These are phyloP conservation scores for Mirza zaza DNA, from an alignment of 2,113 vertebrate species.

Conservation along the genomic window DNA sequence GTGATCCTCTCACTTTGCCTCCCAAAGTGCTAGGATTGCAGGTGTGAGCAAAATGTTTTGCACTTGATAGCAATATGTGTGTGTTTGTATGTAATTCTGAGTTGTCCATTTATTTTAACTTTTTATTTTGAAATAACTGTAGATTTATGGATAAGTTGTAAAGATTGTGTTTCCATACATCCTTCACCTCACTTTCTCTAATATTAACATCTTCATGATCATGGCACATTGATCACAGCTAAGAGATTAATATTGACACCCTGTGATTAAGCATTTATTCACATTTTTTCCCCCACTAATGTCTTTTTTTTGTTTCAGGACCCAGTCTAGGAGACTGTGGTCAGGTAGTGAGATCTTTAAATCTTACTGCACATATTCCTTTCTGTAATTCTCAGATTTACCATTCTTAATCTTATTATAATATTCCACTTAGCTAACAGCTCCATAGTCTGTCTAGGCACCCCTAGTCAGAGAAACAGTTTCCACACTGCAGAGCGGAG, in stretches of 20 bases:
- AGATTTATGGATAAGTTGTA: background rate
- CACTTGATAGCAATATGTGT: background rate
- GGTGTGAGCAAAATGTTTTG: background rate
- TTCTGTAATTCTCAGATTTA: background rate
- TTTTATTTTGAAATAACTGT: background rate
- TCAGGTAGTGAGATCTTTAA: background rate
- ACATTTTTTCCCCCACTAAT: background rate
- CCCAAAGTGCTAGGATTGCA: too few species aligned
- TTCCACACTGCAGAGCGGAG: background rate
- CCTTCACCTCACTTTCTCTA: background rate
- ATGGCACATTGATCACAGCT: background rate
- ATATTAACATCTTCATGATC: background rate
- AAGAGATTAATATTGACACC: background rate
- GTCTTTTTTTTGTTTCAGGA: background rate
- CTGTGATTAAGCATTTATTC: background rate
- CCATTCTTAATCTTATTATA: background rate
- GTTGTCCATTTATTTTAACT: background rate
- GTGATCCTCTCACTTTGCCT: too few species aligned
- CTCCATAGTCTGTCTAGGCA: background rate
- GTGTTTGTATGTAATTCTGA: background rate
- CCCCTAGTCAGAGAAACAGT: fast-evolving
- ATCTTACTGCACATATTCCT: background rate
- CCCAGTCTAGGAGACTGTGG: background rate
- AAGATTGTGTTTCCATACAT: background rate
- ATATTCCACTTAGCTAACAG: background rate